phyloP scores from a whole-genome alignment of 2,888 invertebrate genomes.

The Campopleginae sp. region DNA sequence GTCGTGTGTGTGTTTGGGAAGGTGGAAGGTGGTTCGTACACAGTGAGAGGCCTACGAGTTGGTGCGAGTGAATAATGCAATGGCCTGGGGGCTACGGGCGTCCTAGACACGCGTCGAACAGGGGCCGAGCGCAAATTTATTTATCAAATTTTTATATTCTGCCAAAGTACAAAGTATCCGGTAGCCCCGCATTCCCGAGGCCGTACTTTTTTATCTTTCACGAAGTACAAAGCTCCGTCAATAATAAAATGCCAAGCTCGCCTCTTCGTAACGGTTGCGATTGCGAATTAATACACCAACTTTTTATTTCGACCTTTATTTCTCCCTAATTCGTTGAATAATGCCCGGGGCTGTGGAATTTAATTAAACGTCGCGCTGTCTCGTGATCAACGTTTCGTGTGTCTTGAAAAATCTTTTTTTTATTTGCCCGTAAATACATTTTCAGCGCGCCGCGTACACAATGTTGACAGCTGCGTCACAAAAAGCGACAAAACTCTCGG shows the following conservation, averaged over 20 bases:
- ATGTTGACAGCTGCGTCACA: not conserved
- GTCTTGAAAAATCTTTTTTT: not conserved
- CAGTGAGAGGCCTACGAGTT: slow-evolving; percentile 37
- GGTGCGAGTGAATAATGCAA: slow-evolving; percentile 61
- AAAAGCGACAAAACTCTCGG: not conserved
- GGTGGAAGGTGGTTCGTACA: slow-evolving; percentile 11
- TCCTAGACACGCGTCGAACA: slow-evolving; percentile 21
- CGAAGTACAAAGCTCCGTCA: not conserved
- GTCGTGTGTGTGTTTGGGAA: slow-evolving; percentile 8
- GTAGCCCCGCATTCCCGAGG: not conserved
- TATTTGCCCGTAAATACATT: not conserved
- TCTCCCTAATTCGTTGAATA: not conserved
- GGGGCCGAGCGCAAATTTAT: slow-evolving; percentile 41
- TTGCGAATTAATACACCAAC: not conserved
- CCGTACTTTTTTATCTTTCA: not conserved
- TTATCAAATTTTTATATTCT: slow-evolving; percentile 42
- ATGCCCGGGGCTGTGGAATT: not conserved
- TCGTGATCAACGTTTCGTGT: not conserved
- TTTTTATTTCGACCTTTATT: not conserved
- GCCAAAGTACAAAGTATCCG: slow-evolving; percentile 39
- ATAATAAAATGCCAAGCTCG: not conserved
- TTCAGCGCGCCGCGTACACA: not conserved
- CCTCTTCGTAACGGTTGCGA: not conserved
- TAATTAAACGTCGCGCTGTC: not conserved
- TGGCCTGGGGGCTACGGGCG: slow-evolving; percentile 46